Base-by-base conservation (phyloP, 2,888 invertebrate genomes). In the Cephus sareptanus region DNA sequence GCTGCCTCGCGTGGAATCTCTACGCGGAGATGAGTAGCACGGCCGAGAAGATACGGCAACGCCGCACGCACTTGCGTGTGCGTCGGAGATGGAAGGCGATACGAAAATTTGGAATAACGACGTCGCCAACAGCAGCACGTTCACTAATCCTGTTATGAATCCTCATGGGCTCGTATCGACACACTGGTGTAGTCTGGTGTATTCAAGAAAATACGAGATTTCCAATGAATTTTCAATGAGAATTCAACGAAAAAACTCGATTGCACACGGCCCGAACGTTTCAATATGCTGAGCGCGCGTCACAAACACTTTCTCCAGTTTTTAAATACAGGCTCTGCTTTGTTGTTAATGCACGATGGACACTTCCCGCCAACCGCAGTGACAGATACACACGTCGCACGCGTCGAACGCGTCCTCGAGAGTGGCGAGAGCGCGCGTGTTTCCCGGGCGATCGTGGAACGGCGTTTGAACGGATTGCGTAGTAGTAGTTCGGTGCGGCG, bases 391-490 rank as follows among this genome's bases (percentile, higher is more conserved):
- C 71, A 71, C 71, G 71, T 70, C 70, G 70, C 70, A 33, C 70
- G 23, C 40, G 40, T 56, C 56, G 71, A 71, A 71, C 71, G 71
- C 71, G 71, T 71, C 30, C 35, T 40, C 75, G 37, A 15, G 70
- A 33, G 33, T 23, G 71, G 71, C 33, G 30, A 75, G 68, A 78
- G 79, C 80, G 80, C 76, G 76, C 77, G 79, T 82, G 78, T 79
- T 80, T 76, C 79, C 82, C 82, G 79, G 82, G 79, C 81, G 83
- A 81, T 79, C 77, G 82, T 79, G 78, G 78, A 79, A 81, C 82
- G 79, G 80, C 83, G 83, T 83, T 83, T 82, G 85, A 82, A 81
- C 82, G 84, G 87, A 87, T 86, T 88, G 87, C 88, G 88, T 85
- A 87, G 56, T 56, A 56, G 87, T 56, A 56, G 87, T 88, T 86